These are phyloP conservation scores for Puffinus mauretanicus DNA, from an alignment of 2,113 vertebrate species.

Conservation along the genomic window DNA sequence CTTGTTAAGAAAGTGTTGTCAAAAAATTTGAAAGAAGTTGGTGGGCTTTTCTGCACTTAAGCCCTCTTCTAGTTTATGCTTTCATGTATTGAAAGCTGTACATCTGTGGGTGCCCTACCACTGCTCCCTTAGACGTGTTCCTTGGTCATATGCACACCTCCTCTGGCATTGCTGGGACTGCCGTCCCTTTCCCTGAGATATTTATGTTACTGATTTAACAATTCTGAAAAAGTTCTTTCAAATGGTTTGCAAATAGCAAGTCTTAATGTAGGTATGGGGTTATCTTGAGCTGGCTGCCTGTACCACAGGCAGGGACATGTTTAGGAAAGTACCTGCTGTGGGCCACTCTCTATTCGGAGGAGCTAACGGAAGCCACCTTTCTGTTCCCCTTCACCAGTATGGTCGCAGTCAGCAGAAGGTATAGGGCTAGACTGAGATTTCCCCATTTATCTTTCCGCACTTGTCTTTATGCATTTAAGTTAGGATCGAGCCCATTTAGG, in stretches of 20 bases:
- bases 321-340: not conserved
- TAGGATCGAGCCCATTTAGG: not conserved
- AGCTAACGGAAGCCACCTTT: not conserved
- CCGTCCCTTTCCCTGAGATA: not conserved
- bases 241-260: not conserved
- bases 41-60: not conserved
- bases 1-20: not conserved
- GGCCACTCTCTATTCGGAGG: not conserved
- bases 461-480: not conserved
- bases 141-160: not conserved
- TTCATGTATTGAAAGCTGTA: not conserved
- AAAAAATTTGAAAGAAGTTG: not conserved
- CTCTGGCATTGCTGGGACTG: not conserved
- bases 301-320: not conserved
- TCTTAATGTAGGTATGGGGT: not conserved
- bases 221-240: not conserved
- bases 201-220: not conserved
- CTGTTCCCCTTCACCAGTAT: not conserved
- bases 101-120: not conserved
- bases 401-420: not conserved
- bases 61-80: not conserved
- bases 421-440: not conserved
- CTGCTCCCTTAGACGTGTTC: not conserved
- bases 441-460: not conserved
- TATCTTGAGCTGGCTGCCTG: not conserved